phyloP scores from a whole-genome alignment of 1,140 invertebrate species.

The Drosophila sproati region DNA sequence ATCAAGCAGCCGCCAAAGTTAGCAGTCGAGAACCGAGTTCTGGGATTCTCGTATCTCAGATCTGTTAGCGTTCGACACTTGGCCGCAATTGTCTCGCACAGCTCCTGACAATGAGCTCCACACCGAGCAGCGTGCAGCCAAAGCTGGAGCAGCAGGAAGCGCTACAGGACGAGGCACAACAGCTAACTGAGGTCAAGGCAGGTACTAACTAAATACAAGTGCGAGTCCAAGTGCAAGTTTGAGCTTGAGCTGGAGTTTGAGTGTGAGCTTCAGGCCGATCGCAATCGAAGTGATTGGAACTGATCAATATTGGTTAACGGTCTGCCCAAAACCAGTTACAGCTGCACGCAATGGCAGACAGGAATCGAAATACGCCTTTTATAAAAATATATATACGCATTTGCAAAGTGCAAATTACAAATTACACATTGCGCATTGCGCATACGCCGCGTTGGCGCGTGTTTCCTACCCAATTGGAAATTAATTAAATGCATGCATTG shows the following conservation, averaged over 20 bases:
- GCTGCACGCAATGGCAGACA: conserved; percentile 7
- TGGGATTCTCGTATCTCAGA: conserved; percentile 5
- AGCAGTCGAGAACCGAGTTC: conserved; percentile 25
- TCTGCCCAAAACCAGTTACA: conserved; percentile 21
- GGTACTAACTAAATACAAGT: conserved; percentile 45
- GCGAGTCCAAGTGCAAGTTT: background rate
- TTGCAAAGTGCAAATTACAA: background rate
- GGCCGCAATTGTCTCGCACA: background rate
- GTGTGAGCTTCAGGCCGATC: background rate
- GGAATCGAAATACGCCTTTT: conserved; percentile 17
- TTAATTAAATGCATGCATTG: background rate
- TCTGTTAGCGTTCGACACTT: conserved; percentile 6
- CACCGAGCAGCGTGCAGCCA: conserved; percentile 4
- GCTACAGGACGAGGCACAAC: conserved; percentile 6
- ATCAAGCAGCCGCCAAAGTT: conserved; percentile 59
- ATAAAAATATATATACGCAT: background rate
- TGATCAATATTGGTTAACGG: conserved; percentile 6
- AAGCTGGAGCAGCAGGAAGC: conserved; percentile 11
- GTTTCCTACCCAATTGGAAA: background rate
- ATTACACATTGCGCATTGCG: conserved; percentile 4
- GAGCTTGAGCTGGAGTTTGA: too few relatives aligned
- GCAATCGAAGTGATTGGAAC: conserved; percentile 4
- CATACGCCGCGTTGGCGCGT: conserved; percentile 14
- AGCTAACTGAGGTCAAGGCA: conserved; percentile 57
- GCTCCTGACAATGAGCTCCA: conserved; percentile 40